Evolutionary conservation across 2,888 invertebrate species (phyloP).

Genomic region (Agrilus biguttatus): DNA sequence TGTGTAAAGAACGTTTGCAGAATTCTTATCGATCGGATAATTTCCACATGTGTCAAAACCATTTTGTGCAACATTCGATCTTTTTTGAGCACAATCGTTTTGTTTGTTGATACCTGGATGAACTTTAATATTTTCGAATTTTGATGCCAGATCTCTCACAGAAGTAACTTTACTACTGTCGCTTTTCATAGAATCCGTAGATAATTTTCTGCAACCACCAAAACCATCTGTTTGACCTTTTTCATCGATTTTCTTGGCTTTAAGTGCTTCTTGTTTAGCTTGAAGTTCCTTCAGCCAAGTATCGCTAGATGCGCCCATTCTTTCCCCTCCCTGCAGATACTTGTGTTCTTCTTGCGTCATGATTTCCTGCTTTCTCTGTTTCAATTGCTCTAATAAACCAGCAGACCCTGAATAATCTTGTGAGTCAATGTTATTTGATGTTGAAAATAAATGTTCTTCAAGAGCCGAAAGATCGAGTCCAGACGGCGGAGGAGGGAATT

Average conservation of each 20-base stretch:
- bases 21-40: not conserved
- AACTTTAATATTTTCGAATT: conserved; percentile 50
- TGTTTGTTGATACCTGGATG: conserved; percentile 14
- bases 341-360: conserved; percentile 33
- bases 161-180: conserved; percentile 29
- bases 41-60: not conserved
- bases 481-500: conserved; percentile 80
- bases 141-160: conserved; percentile 69
- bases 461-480: conserved; percentile 54
- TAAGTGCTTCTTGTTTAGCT: conserved; percentile 56
- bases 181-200: conserved; percentile 6
- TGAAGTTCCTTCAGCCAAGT: conserved; percentile 68
- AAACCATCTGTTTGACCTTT: conserved; percentile 27
- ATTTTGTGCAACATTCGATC: conserved; percentile 7
- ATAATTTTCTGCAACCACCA: conserved; percentile 14
- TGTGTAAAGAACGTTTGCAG: not conserved
- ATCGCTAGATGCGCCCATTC: conserved; percentile 33
- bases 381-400: conserved; percentile 37
- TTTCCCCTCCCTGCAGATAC: conserved; percentile 25
- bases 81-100: not conserved
- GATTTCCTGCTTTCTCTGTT: conserved; percentile 49
- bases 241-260: conserved; percentile 37
- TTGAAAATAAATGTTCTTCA: conserved; percentile 35
- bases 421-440: conserved; percentile 13
- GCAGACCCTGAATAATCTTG: conserved; percentile 16